These are phyloP conservation scores for Podarcis lilfordi DNA, from an alignment of 2,797 vertebrate species.

Conservation along the genomic window DNA sequence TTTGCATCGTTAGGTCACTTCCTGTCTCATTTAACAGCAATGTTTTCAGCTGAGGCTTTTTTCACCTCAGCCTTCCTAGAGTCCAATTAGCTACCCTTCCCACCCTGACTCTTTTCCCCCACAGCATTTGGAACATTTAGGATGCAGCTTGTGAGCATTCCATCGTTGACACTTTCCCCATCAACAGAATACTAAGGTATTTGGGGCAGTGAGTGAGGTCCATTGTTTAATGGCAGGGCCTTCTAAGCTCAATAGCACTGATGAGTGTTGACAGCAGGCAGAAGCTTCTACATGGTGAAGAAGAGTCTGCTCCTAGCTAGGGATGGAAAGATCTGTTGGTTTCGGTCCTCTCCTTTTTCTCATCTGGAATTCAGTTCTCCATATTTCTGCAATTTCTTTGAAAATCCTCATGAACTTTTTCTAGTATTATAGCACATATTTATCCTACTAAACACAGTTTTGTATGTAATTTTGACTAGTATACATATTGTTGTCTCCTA, in stretches of 20 bases:
- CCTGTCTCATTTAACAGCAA: not conserved
- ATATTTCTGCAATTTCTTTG: no score
- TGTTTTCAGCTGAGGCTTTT: no score
- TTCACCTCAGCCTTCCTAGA: not conserved
- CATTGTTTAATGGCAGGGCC: not conserved
- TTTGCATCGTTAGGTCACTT: not conserved
- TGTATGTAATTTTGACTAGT: no score
- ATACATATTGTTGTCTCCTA: no score
- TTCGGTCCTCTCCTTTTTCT: no score
- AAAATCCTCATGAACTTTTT: no score
- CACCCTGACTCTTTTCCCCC: not conserved
- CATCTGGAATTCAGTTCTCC: no score
- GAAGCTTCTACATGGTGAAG: not conserved
- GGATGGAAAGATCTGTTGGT: no score
- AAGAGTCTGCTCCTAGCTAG: not conserved
- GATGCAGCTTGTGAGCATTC: not conserved
- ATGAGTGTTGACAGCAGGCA: not conserved
- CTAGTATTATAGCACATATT: no score
- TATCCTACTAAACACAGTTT: no score
- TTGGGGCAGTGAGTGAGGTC: not conserved
- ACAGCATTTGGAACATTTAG: not conserved
- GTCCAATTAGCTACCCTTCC: not conserved
- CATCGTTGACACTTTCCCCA: not conserved
- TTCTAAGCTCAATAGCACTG: not conserved
- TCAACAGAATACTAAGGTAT: not conserved